Conservation (phyloP, 2,797 vertebrate species). For the Clarias platycephalus region DNA sequence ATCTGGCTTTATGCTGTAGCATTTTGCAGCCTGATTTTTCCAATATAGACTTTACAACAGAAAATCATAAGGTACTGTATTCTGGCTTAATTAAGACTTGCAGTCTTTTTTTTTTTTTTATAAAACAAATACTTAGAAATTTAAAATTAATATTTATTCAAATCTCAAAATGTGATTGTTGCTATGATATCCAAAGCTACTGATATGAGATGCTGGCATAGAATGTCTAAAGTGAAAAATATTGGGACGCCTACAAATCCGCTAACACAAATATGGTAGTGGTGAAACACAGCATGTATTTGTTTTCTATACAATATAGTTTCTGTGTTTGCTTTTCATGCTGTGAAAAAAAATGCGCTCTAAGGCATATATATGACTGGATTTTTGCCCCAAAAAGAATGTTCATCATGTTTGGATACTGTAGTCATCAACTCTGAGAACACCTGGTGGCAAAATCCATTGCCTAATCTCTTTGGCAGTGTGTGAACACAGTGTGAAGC, state of each 20-base stretch:
- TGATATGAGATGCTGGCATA: neutral
- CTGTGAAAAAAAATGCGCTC: slow-evolving; percentile 3
- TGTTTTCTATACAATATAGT: neutral
- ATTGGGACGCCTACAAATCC: neutral
- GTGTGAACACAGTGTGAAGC: slow-evolving; percentile 32
- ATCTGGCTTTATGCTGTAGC: neutral
- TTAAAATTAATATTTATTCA: neutral
- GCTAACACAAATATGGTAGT: neutral
- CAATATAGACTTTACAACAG: neutral
- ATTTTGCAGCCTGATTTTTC: neutral
- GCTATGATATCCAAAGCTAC: neutral
- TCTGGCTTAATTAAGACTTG: neutral
- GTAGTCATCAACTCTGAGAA: slow-evolving; percentile 43
- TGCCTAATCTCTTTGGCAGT: slow-evolving; percentile 27
- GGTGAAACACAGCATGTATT: neutral
- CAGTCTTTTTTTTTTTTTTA: too few species aligned
- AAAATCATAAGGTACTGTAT: neutral
- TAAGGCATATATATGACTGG: slow-evolving; percentile 33
- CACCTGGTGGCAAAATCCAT: slow-evolving; percentile 22
- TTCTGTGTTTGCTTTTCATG: slow-evolving; percentile 1
- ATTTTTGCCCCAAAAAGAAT: slow-evolving; percentile 27
- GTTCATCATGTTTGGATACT: slow-evolving; percentile 36
- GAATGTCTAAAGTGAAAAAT: neutral
- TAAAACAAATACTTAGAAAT: neutral
- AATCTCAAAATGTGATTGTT: neutral